Evolutionary conservation across 2,888 invertebrate species (phyloP).

Genomic region (Vesta saturnalis): DNA sequence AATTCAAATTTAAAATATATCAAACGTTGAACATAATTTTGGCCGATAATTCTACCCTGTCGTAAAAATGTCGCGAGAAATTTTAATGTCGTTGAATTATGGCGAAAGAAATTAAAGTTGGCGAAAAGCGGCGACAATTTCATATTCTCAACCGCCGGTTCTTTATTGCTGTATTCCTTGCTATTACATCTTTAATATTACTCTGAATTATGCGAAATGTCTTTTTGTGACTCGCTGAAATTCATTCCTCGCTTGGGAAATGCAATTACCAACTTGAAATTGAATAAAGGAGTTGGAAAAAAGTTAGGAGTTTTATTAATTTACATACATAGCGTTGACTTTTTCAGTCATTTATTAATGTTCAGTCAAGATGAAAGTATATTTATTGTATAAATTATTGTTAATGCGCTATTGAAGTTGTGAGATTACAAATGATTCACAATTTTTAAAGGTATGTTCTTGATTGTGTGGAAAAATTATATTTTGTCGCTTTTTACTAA

Average conservation of each 20-base stretch:
- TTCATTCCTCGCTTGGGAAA: conserved; percentile 40
- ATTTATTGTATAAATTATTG: conserved; percentile 9
- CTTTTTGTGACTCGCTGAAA: conserved; percentile 40
- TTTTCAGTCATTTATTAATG: conserved; percentile 3
- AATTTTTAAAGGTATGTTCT: neutral
- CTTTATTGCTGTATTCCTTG: conserved; percentile 43
- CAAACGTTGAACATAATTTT: conserved; percentile 43
- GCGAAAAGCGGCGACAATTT: conserved; percentile 43
- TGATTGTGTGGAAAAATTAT: neutral
- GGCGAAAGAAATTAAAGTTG: conserved; percentile 41
- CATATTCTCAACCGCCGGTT: conserved; percentile 42
- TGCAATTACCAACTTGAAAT: conserved; percentile 39
- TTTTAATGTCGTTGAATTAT: conserved; percentile 42
- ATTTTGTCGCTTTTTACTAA: no score
- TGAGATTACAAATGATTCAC: conserved; percentile 5
- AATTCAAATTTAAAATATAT: conserved; percentile 47
- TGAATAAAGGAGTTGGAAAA: conserved; percentile 37
- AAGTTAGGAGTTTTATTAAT: conserved; percentile 33
- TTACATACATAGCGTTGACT: conserved; percentile 15
- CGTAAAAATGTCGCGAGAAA: conserved; percentile 42
- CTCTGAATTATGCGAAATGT: conserved; percentile 44
- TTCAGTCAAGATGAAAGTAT: neutral
- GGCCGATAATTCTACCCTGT: conserved; percentile 34
- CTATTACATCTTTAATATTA: conserved; percentile 46
- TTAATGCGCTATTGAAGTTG: conserved; percentile 5